These are phyloP conservation scores for Oegoconia quadripuncta DNA, from an alignment of 2,888 invertebrate genomes.

Conservation along the genomic window DNA sequence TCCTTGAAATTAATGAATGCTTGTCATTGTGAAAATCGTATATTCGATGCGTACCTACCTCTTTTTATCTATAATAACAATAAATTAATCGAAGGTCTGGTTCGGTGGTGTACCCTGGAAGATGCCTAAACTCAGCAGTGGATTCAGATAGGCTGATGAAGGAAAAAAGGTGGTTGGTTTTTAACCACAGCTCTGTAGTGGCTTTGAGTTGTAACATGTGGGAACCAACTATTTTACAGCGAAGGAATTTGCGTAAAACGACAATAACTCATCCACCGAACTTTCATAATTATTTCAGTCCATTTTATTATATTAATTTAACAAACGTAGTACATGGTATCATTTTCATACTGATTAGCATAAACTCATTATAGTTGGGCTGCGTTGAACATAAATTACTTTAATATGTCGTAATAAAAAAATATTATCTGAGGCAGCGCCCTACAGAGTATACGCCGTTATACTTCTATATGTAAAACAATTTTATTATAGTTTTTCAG, in stretches of 20 bases:
- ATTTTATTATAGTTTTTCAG: slow-evolving; percentile 8
- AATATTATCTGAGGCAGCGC: slow-evolving; percentile 50
- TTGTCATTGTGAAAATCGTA: no score
- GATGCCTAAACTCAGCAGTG: no score
- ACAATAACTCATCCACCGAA: slow-evolving; percentile 14
- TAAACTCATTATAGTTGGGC: slow-evolving; percentile 55
- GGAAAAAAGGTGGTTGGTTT: no score
- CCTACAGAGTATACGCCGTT: slow-evolving; percentile 37
- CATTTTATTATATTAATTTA: slow-evolving; percentile 17
- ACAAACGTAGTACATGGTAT: slow-evolving; percentile 34
- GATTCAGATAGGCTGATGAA: no score
- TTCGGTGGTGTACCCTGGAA: no score
- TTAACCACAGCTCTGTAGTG: background rate
- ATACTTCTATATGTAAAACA: slow-evolving; percentile 11
- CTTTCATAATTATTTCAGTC: slow-evolving; percentile 14
- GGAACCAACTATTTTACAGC: slow-evolving; percentile 1
- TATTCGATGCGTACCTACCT: no score
- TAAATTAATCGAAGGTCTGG: no score
- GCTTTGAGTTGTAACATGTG: background rate
- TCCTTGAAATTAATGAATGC: no score
- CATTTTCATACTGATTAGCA: slow-evolving; percentile 59
- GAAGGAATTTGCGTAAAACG: slow-evolving; percentile 14
- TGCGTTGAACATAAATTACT: slow-evolving; percentile 58
- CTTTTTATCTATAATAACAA: no score
- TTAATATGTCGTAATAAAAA: slow-evolving; percentile 65